These are phyloP conservation scores for Coendou prehensilis DNA, from an alignment of 2,797 vertebrate species.

Conservation along the genomic window DNA sequence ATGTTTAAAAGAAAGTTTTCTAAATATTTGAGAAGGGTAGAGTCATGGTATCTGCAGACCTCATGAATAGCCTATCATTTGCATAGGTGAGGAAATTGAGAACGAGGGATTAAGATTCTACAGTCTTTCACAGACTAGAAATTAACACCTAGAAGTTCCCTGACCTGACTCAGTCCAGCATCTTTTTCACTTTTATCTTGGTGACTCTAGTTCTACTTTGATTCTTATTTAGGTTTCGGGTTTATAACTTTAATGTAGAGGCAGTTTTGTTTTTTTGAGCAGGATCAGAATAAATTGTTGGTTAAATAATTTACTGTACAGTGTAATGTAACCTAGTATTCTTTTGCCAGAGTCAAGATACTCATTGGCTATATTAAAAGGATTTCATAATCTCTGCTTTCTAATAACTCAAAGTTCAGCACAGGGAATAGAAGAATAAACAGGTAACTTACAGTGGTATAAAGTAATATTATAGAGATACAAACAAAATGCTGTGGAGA, in stretches of 20 bases:
- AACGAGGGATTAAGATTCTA: neutral
- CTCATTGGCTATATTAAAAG: neutral
- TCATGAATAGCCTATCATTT: neutral
- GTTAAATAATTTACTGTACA: conserved; percentile 48
- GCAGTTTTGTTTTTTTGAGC: neutral
- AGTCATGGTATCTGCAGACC: neutral
- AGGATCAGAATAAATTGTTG: conserved; percentile 9
- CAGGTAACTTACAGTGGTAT: neutral
- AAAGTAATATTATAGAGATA: conserved; percentile 30
- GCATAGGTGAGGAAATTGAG: neutral
- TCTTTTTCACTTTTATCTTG: neutral
- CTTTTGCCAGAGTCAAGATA: neutral
- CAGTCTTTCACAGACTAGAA: neutral
- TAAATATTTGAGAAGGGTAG: neutral
- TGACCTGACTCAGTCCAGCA: neutral
- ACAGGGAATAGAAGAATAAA: conserved; percentile 29
- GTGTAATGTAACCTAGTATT: conserved; percentile 18
- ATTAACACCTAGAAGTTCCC: neutral
- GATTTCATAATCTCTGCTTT: neutral
- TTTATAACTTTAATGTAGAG: neutral
- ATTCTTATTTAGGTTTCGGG: neutral
- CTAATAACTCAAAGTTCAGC: neutral
- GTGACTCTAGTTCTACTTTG: neutral
- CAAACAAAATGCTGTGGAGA: neutral
- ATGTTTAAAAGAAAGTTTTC: neutral